Evolutionary conservation across 2,113 vertebrate species (phyloP).

Genomic region (Scortum barcoo): DNA sequence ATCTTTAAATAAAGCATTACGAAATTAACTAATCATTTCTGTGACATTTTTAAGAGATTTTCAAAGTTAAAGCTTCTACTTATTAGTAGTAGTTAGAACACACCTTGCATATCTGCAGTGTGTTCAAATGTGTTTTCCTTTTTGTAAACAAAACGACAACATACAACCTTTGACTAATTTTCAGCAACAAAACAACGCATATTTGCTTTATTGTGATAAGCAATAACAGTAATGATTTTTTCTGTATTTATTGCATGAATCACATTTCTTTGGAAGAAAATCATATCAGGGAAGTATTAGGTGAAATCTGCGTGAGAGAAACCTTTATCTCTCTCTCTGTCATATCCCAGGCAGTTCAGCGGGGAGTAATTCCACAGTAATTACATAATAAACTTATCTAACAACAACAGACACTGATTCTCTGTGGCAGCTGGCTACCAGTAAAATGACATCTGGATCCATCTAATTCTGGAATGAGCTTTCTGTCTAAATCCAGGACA

Average conservation of each 20-base stretch:
- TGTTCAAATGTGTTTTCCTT: neutral
- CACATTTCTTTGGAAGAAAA: neutral
- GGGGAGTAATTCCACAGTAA: constrained; percentile 65
- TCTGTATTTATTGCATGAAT: neutral
- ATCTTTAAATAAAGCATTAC: neutral
- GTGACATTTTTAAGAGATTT: too few species aligned
- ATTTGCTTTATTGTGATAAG: neutral
- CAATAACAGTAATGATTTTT: neutral
- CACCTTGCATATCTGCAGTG: neutral
- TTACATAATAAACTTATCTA: constrained; percentile 74
- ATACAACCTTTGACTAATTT: neutral
- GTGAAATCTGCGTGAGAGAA: constrained; percentile 4
- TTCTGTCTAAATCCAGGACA: constrained; percentile 25
- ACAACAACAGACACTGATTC: constrained; percentile 58
- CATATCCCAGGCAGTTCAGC: constrained; percentile 40
- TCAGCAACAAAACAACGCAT: neutral
- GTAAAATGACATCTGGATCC: constrained; percentile 64
- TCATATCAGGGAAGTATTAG: neutral
- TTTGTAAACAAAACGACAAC: neutral
- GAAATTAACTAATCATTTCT: too few species aligned
- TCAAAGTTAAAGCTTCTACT: neutral
- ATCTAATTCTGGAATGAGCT: constrained; percentile 51
- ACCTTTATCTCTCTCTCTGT: neutral
- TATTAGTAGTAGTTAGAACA: neutral
- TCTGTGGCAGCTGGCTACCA: constrained; percentile 62